Conservation (phyloP, 2,797 vertebrate genomes). For the Pithecia hirsuta region DNA sequence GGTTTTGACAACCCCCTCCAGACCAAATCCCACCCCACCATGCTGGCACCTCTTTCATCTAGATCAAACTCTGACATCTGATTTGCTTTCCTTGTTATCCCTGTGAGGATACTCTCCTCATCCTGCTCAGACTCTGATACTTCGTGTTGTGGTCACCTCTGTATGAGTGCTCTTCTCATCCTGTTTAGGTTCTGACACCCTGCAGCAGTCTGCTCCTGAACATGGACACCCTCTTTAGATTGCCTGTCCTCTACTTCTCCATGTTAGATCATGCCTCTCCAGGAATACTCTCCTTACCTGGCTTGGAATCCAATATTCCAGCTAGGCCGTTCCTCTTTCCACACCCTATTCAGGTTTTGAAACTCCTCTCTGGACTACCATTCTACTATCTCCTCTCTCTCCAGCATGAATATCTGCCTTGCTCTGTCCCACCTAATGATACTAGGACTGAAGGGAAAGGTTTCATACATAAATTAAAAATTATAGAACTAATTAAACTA, state of each 20-base stretch:
- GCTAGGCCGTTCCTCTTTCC: neutral
- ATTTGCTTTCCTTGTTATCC: neutral
- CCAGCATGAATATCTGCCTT: neutral
- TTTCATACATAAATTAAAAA: neutral
- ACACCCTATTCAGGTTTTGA: neutral
- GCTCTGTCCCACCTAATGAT: neutral
- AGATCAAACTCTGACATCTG: neutral
- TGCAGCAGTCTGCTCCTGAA: neutral
- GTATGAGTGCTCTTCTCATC: neutral
- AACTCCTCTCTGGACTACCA: neutral
- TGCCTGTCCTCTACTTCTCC: neutral
- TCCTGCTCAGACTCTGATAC: neutral
- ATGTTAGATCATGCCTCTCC: neutral
- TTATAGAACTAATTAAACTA: neutral
- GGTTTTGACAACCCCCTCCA: neutral
- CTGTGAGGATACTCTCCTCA: neutral
- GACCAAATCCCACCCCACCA: neutral
- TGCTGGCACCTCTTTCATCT: neutral
- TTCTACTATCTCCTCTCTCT: neutral
- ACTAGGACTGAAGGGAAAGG: neutral
- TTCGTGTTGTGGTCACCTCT: neutral
- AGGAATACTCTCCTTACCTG: neutral
- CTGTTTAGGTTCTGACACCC: neutral
- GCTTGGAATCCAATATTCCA: neutral
- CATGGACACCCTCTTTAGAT: neutral